Percentiles rank a stretch among this genome's conserved stretches.
Conservation (phyloP, 2,797 vertebrate genomes). For the Protonibea diacanthus region DNA sequence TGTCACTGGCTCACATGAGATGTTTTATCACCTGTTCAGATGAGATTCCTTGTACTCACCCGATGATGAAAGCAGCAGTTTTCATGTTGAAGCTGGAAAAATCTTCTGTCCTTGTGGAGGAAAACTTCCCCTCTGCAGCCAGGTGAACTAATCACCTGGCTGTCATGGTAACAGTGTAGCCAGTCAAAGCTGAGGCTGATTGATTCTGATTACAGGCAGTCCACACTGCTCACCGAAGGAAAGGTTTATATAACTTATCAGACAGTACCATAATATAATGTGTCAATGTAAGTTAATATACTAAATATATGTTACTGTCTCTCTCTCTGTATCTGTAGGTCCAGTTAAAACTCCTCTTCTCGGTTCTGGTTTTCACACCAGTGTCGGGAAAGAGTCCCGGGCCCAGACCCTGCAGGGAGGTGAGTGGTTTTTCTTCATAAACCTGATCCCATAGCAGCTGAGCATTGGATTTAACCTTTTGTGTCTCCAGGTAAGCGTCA, state of each 20-base stretch:
- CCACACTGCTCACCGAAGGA: too few species aligned
- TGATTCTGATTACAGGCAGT: conserved; percentile 43
- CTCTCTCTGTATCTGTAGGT: conserved; percentile 77
- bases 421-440: conserved; percentile 64
- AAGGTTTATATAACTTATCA: too few species aligned
- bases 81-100: conserved; percentile 55
- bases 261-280: too few species aligned
- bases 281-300: background rate
- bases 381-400: conserved; percentile 93
- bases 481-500: conserved; percentile 90
- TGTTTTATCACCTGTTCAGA: too few species aligned
- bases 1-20: background rate
- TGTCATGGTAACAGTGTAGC: conserved; percentile 24
- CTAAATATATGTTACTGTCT: too few species aligned
- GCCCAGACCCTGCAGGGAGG: conserved; percentile 95
- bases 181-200: conserved; percentile 48
- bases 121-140: background rate
- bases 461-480: too few species aligned
- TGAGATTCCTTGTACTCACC: conserved; percentile 31
- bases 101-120: background rate
- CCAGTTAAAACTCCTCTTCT: conserved; percentile 91
- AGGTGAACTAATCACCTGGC: conserved; percentile 61
- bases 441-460: too few species aligned
- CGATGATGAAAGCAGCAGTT: conserved; percentile 11
- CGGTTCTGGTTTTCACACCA: conserved; percentile 93